These are phyloP conservation scores for Drosophila paracracens DNA, from an alignment of 2,888 invertebrate species.

Conservation along the genomic window DNA sequence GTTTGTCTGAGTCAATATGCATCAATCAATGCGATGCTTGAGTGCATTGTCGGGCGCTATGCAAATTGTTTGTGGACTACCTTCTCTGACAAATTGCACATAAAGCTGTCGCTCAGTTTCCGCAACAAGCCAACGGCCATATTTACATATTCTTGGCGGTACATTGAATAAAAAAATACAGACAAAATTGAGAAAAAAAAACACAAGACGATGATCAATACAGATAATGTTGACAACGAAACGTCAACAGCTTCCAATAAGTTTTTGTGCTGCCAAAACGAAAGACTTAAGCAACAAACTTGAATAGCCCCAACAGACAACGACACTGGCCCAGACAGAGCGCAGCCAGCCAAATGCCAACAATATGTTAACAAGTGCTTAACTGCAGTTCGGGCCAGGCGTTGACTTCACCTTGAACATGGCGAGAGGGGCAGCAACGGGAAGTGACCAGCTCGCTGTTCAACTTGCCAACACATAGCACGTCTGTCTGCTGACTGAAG, in stretches of 20 bases:
- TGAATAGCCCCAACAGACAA: conserved; percentile 7
- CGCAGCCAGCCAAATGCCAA: conserved; percentile 69
- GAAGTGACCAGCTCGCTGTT: conserved; percentile 26
- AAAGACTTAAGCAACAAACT: conserved; percentile 70
- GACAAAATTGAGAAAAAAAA: background rate
- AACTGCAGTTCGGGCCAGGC: conserved; percentile 69
- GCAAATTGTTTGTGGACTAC: conserved; percentile 72
- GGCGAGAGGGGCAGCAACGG: conserved; percentile 21
- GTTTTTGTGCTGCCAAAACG: conserved; percentile 38
- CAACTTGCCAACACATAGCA: conserved; percentile 1
- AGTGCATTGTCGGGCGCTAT: conserved; percentile 60
- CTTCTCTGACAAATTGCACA: conserved; percentile 81
- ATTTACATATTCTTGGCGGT: conserved; percentile 52
- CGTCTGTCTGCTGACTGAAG: background rate
- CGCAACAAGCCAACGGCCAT: conserved; percentile 53
- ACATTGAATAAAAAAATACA: conserved; percentile 24
- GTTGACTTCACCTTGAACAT: conserved; percentile 71
- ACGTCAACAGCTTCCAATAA: conserved; percentile 75
- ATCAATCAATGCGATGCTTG: conserved; percentile 55
- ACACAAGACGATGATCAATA: conserved; percentile 19
- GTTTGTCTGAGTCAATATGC: conserved; percentile 53
- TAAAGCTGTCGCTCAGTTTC: conserved; percentile 80
- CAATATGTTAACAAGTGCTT: conserved; percentile 82
- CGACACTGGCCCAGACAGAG: conserved; percentile 36
- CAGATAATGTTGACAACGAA: conserved; percentile 74